These are phyloP conservation scores for Zophobas atratus DNA, from an alignment of 1,140 invertebrate species.

Conservation along the genomic window DNA sequence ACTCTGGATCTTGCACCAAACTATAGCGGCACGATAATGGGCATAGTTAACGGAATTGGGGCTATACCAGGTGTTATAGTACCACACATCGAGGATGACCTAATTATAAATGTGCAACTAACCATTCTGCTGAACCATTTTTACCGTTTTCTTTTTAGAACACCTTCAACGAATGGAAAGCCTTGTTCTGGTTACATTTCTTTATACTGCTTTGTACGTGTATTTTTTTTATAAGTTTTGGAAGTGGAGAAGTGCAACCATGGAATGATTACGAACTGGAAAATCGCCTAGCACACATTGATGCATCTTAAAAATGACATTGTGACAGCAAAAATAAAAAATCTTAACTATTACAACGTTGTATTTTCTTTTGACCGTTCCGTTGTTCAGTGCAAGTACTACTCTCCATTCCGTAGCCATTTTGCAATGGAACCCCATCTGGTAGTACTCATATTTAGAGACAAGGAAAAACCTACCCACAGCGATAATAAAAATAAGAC, in stretches of 20 bases:
- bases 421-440: too few species aligned
- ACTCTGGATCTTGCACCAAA: constrained; percentile 88
- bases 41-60: constrained; percentile 87
- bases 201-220: too few species aligned
- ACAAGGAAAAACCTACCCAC: background rate
- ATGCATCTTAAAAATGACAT: background rate
- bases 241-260: background rate
- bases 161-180: too few species aligned
- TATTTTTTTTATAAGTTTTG: background rate
- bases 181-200: too few species aligned
- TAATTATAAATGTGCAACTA: background rate
- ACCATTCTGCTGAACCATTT: too few species aligned
- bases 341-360: background rate
- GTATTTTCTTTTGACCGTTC: too few species aligned
- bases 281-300: background rate
- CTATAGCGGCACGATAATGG: constrained; percentile 87
- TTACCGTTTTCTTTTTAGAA: too few species aligned
- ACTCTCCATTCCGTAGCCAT: too few species aligned
- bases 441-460: too few species aligned
- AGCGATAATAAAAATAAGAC: too few species aligned
- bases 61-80: constrained; percentile 78
- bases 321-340: background rate
- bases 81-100: constrained; percentile 80
- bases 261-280: background rate
- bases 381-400: too few species aligned